Base-by-base conservation (phyloP, 2,113 vertebrate genomes). In the Turdus rufiventris region DNA sequence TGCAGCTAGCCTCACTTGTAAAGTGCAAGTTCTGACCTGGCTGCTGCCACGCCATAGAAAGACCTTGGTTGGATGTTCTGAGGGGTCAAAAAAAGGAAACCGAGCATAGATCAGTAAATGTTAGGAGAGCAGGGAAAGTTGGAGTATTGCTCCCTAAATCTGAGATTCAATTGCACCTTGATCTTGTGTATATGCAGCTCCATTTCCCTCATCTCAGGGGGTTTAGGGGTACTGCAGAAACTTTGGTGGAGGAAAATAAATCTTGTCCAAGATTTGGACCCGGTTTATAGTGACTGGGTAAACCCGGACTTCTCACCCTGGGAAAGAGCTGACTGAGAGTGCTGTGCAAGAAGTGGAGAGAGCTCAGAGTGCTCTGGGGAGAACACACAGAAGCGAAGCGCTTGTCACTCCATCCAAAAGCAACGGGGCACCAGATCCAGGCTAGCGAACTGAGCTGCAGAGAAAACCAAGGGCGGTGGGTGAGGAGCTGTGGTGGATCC, bases 371-470 rank as follows among this genome's bases (percentile, higher is more conserved):
- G 75, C 23, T 31, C 42, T n/a, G 42, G 20, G 42, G 10, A 34
- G 10, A 53, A 28, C 7, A 19, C 4, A 5, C 2, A n/a, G 34
- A 17, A 40, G 34, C 29, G 5, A 29, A n/a, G 36, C 2, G n/a
- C 47, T 31, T 16, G 40, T 17, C 53, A 15, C 54, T 40, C 23
- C 21, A 8, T 21, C 29, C 17, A 36, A 45, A 29, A 50, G 34
- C 75, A 24, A 26, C 3, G 56, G 50, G 28, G 16, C 24, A 56
- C 50, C 36, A 23, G 15, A 31, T 8, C 45, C 40, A 15, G 83
- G n/a, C 20, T 5, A 4, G 18, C 3, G 24, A 70, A 47, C 1
- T 0, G 5, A 51, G 18, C 2, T 47, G 36, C 26, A 67, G 51
- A 13, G 25, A 56, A 82, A 75, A 60, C 5, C 0, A 42, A 24